These are phyloP conservation scores for Bradypodion pumilum DNA, from an alignment of 2,797 vertebrate species.

Conservation along the genomic window DNA sequence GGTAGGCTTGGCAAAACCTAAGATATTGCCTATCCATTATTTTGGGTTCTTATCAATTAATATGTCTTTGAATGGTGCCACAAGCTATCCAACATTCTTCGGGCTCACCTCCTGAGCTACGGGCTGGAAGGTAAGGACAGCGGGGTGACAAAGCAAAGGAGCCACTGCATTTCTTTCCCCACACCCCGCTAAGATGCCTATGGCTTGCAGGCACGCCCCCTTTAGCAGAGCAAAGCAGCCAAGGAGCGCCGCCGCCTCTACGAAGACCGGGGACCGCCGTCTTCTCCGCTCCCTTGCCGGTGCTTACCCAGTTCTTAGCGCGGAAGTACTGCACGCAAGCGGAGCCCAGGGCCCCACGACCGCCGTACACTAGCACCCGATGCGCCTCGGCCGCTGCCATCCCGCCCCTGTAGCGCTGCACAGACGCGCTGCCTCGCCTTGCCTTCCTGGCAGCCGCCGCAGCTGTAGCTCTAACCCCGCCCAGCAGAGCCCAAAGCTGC, in stretches of 20 bases:
- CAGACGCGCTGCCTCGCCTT: no score
- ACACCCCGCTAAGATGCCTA: no score
- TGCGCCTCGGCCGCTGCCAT: constrained; percentile 67
- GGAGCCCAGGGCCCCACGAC: constrained; percentile 88
- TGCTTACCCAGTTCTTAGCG: constrained; percentile 86
- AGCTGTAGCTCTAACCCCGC: no score
- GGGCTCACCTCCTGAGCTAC: background rate
- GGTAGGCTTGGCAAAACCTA: background rate
- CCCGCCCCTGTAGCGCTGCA: background rate
- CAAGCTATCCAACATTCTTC: background rate
- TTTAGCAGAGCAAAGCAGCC: no score
- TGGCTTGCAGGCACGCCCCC: no score
- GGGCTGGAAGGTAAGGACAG: background rate
- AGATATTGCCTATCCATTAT: background rate
- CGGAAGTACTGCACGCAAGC: constrained; percentile 86
- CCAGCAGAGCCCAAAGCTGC: background rate
- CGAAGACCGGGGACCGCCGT: no score
- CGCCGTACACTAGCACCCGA: constrained; percentile 89
- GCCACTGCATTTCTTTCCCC: no score
- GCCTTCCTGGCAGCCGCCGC: no score
- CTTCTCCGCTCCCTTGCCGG: background rate
- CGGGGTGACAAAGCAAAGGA: background rate
- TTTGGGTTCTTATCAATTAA: background rate
- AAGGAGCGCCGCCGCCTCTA: no score
- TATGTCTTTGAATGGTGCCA: background rate